Conservation (phyloP, 2,113 vertebrate genomes). For the Orientallactaga bullata region DNA sequence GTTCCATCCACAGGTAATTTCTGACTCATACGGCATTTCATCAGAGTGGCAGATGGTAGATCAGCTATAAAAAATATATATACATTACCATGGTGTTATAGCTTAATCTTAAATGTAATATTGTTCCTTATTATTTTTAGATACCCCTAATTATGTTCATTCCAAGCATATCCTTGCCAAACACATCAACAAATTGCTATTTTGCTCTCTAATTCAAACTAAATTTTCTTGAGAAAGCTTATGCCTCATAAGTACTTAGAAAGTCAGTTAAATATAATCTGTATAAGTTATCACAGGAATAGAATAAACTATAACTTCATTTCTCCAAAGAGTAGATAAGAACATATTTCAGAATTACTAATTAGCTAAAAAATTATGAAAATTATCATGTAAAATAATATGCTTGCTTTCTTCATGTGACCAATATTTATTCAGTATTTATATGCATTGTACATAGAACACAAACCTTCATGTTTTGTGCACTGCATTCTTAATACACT, state of each 20-base stretch:
- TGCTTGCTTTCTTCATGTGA: conserved; percentile 29
- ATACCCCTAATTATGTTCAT: neutral
- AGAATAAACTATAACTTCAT: neutral
- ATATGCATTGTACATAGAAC: neutral
- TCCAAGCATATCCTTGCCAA: neutral
- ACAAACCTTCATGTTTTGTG: conserved; percentile 18
- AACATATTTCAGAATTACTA: conserved; percentile 31
- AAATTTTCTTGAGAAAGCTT: conserved; percentile 33
- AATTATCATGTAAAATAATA: conserved; percentile 17
- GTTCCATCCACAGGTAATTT: neutral
- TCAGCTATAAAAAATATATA: conserved; percentile 25
- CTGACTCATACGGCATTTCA: neutral
- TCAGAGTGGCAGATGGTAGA: neutral
- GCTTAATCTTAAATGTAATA: neutral
- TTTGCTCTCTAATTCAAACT: conserved; percentile 21
- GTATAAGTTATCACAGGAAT: neutral
- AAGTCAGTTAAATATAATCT: conserved; percentile 35
- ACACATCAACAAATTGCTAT: neutral
- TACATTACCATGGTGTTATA: neutral
- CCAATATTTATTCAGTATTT: conserved; percentile 20
- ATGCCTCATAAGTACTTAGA: neutral
- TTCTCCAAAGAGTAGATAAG: neutral
- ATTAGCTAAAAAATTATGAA: neutral
- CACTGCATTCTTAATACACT: conserved; percentile 20
- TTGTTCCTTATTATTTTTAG: neutral